Evolutionary conservation across 2,113 vertebrate species (phyloP).

Genomic region (Protomyctophum bolini): DNA sequence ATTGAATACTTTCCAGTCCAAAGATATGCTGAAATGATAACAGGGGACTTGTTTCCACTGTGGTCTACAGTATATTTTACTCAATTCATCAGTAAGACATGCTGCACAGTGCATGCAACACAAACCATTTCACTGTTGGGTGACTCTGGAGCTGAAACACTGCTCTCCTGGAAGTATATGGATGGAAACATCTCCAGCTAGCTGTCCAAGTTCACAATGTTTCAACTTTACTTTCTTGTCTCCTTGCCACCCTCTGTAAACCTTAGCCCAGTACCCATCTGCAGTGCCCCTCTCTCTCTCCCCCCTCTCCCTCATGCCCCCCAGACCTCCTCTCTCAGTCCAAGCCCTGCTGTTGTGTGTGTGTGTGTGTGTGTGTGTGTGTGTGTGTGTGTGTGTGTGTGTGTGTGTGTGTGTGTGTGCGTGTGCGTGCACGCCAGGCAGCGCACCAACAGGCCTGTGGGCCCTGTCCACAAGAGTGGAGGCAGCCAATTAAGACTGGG

Average conservation of each 20-base stretch:
- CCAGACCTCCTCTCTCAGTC: constrained; percentile 50
- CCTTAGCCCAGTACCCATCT: constrained; percentile 57
- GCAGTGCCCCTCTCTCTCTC: constrained; percentile 35
- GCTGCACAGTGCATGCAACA: not conserved
- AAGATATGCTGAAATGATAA: too few relatives aligned
- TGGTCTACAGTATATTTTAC: too few relatives aligned
- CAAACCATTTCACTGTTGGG: not conserved
- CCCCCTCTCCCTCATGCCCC: constrained; percentile 50
- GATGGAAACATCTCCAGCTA: constrained; percentile 6
- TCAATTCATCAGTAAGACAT: too few relatives aligned
- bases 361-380: too few relatives aligned
- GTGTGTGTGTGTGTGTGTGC: too few relatives aligned
- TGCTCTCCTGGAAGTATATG: not conserved
- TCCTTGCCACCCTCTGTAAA: constrained; percentile 34
- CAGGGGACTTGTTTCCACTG: too few relatives aligned
- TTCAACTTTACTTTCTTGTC: constrained; percentile 40
- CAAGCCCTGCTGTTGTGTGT: constrained; percentile 57
- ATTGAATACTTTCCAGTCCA: too few relatives aligned
- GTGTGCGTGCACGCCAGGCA: constrained; percentile 7
- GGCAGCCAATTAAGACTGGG: constrained; percentile 57
- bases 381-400: too few relatives aligned
- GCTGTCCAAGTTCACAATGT: not conserved
- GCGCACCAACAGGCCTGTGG: constrained; percentile 61
- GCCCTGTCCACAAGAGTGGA: constrained; percentile 60
- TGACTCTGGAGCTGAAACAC: not conserved